Percentiles rank a stretch among this genome's conserved stretches.
Conservation (phyloP, 64 coral and sea anemone species). For the Trachythela sp. region DNA sequence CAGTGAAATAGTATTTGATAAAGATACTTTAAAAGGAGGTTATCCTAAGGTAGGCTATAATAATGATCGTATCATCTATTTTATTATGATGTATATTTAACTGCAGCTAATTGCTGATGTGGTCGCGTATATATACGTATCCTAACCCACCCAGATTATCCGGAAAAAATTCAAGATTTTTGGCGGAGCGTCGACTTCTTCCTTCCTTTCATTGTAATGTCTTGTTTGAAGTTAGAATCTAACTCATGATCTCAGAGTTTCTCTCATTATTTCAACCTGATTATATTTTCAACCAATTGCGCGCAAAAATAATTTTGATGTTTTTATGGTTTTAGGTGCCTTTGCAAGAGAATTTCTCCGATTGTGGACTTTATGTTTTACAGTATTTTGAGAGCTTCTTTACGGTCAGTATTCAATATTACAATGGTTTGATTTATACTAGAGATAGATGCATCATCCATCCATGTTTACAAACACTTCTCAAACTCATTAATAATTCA, state of each 20-base stretch:
- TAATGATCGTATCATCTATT: neutral
- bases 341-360: conserved; percentile 54
- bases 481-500: too few relatives aligned
- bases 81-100: too few relatives aligned
- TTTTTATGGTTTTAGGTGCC: conserved; percentile 31
- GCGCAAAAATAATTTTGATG: too few relatives aligned
- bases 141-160: too few relatives aligned
- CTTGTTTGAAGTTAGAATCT: neutral
- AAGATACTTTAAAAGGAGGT: conserved; percentile 58
- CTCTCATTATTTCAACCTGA: too few relatives aligned
- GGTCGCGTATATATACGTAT: too few relatives aligned
- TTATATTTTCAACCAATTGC: too few relatives aligned
- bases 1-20: conserved; percentile 33
- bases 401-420: conserved; percentile 12
- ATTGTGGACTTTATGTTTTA: conserved; percentile 64
- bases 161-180: neutral
- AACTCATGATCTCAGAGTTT: too few relatives aligned
- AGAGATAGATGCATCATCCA: too few relatives aligned
- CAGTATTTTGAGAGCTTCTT: conserved; percentile 74
- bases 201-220: neutral
- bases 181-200: neutral
- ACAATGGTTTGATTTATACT: neutral
- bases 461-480: too few relatives aligned
- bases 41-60: conserved; percentile 68
- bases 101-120: too few relatives aligned